Percentiles rank a stretch among this genome's conserved stretches.
Conservation (phyloP, 1,140 invertebrate genomes). For the Ridgeia piscesae region DNA sequence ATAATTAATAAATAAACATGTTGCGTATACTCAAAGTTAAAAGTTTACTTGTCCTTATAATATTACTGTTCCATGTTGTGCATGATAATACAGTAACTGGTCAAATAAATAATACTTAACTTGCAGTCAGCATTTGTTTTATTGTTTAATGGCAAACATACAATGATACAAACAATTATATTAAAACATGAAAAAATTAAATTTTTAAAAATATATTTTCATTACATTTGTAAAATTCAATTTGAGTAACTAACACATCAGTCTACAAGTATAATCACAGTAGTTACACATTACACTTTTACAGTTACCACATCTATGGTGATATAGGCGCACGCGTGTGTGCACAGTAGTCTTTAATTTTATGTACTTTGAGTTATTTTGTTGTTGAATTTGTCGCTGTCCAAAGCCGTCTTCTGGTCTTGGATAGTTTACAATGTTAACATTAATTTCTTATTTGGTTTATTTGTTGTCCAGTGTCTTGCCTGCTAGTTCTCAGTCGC, state of each 20-base stretch:
- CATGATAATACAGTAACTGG: neutral
- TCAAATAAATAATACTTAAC: neutral
- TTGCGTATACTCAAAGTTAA: too few species aligned
- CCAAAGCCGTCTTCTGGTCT: neutral
- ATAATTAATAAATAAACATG: too few species aligned
- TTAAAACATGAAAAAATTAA: neutral
- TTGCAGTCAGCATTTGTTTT: neutral
- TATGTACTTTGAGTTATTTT: neutral
- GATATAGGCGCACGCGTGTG: neutral
- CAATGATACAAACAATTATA: neutral
- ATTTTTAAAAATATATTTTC: neutral
- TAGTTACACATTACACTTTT: neutral
- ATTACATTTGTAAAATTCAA: neutral
- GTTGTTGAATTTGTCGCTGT: neutral
- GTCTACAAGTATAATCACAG: neutral
- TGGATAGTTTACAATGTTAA: neutral
- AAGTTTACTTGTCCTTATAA: neutral
- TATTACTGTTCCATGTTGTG: neutral
- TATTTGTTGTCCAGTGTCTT: constrained; percentile 1
- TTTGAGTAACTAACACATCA: neutral
- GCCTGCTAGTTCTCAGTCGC: neutral
- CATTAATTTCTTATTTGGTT: neutral
- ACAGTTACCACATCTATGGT: neutral
- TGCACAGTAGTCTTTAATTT: neutral
- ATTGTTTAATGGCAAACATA: neutral